phyloP scores from a whole-genome alignment of 2,113 vertebrate genomes.

The Synodontis membranacea region DNA sequence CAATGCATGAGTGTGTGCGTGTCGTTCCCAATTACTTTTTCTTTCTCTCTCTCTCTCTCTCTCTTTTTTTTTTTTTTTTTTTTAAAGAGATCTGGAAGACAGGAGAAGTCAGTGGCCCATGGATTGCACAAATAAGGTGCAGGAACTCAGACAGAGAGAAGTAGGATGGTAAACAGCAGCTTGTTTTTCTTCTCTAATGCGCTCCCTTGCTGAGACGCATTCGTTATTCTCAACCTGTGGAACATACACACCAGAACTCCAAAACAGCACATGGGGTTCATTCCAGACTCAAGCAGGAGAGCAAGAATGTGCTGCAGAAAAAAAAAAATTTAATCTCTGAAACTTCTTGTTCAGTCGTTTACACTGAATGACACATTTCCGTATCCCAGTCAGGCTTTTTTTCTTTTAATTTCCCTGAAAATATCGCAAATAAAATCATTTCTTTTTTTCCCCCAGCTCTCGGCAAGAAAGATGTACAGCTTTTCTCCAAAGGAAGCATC shows the following conservation, averaged over 20 bases:
- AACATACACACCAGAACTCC: slow-evolving; percentile 38
- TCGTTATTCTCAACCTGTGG: slow-evolving; percentile 46
- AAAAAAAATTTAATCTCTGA: not conserved
- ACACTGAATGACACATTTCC: not conserved
- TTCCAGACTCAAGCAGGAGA: not conserved
- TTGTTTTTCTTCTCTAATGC: slow-evolving; percentile 47
- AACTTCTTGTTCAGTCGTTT: not conserved
- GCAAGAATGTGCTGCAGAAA: not conserved
- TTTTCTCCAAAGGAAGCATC: slow-evolving; percentile 27
- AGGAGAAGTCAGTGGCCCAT: slow-evolving; percentile 38
- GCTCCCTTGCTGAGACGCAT: slow-evolving; percentile 37
- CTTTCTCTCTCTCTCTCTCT: no score
- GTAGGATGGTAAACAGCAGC: slow-evolving; percentile 36
- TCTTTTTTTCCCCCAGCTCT: not conserved
- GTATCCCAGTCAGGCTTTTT: not conserved
- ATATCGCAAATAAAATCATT: not conserved
- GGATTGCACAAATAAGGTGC: slow-evolving; percentile 33
- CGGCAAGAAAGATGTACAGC: slow-evolving; percentile 22
- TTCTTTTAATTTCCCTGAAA: not conserved
- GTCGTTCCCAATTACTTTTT: slow-evolving; percentile 10
- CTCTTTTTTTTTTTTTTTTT: slow-evolving; percentile 10
- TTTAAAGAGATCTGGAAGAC: slow-evolving; percentile 28
- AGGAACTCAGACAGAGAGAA: slow-evolving; percentile 1
- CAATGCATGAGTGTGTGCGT: not conserved
- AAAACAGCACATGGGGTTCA: slow-evolving; percentile 15